Evolutionary conservation across 2,113 vertebrate species (phyloP).

Genomic region (Triplophysa dalaica): DNA sequence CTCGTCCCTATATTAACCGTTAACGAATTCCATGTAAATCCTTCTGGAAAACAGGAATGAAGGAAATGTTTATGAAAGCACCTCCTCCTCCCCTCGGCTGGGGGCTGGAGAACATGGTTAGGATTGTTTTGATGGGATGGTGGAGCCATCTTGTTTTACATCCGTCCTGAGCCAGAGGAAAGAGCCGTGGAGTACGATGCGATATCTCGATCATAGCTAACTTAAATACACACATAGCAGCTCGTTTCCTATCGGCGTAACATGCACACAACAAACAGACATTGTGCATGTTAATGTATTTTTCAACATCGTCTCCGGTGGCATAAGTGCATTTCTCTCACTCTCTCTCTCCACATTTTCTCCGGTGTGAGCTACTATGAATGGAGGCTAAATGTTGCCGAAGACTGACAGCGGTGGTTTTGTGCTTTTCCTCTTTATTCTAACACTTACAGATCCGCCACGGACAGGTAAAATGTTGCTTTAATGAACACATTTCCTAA

Average conservation of each 20-base stretch:
- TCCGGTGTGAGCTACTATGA: conserved; percentile 85
- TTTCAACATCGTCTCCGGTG: conserved; percentile 34
- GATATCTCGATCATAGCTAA: background rate
- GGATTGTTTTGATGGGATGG: conserved; percentile 77
- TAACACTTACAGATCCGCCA: conserved; percentile 87
- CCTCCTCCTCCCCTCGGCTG: conserved; percentile 22
- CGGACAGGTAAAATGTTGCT: conserved; percentile 83
- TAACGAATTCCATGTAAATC: no score
- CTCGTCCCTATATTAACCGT: no score
- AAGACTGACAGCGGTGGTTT: conserved; percentile 90
- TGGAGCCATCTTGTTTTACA: conserved; percentile 76
- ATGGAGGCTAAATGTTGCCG: conserved; percentile 99
- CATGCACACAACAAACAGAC: background rate
- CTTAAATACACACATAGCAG: background rate
- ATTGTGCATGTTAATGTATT: background rate
- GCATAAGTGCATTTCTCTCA: conserved; percentile 40
- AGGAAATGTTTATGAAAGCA: background rate
- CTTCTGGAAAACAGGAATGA: background rate
- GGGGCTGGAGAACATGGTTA: conserved; percentile 59
- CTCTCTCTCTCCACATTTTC: conserved; percentile 63
- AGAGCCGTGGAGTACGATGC: background rate
- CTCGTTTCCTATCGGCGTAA: background rate
- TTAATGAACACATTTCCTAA: background rate
- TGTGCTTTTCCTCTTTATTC: conserved; percentile 86
- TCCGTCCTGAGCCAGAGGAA: conserved; percentile 44